phyloP scores from a whole-genome alignment of 1,140 invertebrate genomes.

The Bactericera cockerelli region DNA sequence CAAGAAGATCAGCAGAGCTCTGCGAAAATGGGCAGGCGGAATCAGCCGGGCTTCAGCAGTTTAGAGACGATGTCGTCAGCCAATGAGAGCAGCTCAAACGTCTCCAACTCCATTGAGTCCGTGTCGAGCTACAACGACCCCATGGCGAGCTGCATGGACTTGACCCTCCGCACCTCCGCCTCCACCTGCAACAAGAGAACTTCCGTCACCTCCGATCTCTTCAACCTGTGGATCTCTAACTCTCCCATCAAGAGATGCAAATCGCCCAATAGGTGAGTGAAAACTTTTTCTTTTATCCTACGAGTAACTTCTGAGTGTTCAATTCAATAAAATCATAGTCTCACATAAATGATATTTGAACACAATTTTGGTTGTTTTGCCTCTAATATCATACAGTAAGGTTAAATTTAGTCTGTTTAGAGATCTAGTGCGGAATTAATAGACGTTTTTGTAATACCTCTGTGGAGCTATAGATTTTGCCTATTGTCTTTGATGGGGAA shows the following conservation, averaged over 20 bases:
- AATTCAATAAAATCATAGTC: too few relatives aligned
- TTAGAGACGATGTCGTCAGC: background rate
- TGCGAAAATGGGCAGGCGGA: background rate
- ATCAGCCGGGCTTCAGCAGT: background rate
- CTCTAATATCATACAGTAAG: too few relatives aligned
- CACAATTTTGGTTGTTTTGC: too few relatives aligned
- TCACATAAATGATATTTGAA: too few relatives aligned
- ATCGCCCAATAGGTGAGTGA: conserved; percentile 40
- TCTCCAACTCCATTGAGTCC: background rate
- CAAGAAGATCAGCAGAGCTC: background rate
- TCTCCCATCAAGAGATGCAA: conserved; percentile 38
- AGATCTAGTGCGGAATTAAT: too few relatives aligned
- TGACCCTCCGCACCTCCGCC: background rate
- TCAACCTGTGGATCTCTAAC: conserved; percentile 63
- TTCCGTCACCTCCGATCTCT: conserved; percentile 67
- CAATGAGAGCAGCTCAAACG: background rate
- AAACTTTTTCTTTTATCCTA: background rate
- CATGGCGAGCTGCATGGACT: background rate
- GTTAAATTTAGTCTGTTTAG: too few relatives aligned
- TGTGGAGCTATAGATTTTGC: too few relatives aligned
- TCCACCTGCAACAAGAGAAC: conserved; percentile 33
- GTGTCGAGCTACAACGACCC: background rate
- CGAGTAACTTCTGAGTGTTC: too few relatives aligned
- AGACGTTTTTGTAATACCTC: too few relatives aligned
- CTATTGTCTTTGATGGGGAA: too few relatives aligned